Conservation (phyloP, 2,888 invertebrate genomes). For the Pristionchus maxplancki region DNA sequence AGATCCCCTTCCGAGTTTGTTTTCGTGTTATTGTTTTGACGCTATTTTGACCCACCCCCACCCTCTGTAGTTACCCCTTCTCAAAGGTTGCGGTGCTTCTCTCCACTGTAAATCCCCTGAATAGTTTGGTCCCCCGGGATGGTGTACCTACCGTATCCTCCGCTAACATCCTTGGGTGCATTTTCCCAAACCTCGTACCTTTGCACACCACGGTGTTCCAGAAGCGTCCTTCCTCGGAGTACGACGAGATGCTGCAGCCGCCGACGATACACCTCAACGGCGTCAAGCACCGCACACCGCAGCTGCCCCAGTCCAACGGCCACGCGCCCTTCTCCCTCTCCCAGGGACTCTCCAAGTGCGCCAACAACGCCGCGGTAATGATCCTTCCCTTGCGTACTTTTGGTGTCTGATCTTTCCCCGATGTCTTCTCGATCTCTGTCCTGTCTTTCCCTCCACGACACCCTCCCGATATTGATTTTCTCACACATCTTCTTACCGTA, state of each 20-base stretch:
- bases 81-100: background rate
- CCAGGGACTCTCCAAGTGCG: slow-evolving; percentile 66
- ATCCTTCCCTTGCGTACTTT: slow-evolving; percentile 8
- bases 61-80: background rate
- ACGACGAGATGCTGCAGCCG: slow-evolving; percentile 30
- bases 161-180: background rate
- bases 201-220: slow-evolving; percentile 43
- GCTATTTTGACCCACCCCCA: background rate
- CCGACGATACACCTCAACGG: slow-evolving; percentile 53
- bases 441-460: slow-evolving; percentile 19
- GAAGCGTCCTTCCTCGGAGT: slow-evolving; percentile 6
- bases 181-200: background rate
- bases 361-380: slow-evolving; percentile 66
- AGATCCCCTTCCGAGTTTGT: slow-evolving; percentile 51
- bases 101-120: background rate
- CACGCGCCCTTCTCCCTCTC: slow-evolving; percentile 59
- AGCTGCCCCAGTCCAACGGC: background rate
- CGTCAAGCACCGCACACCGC: slow-evolving; percentile 50
- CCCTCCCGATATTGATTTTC: slow-evolving; percentile 8
- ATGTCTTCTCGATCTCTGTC: slow-evolving; percentile 13
- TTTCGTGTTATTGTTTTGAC: slow-evolving; percentile 8
- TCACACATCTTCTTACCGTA: slow-evolving; percentile 17
- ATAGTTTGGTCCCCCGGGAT: background rate
- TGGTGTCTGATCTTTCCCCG: background rate
- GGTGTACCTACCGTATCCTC: slow-evolving; percentile 34